Base-by-base conservation (phyloP, 2,113 vertebrate genomes). In the Lamprologus speciosus region DNA sequence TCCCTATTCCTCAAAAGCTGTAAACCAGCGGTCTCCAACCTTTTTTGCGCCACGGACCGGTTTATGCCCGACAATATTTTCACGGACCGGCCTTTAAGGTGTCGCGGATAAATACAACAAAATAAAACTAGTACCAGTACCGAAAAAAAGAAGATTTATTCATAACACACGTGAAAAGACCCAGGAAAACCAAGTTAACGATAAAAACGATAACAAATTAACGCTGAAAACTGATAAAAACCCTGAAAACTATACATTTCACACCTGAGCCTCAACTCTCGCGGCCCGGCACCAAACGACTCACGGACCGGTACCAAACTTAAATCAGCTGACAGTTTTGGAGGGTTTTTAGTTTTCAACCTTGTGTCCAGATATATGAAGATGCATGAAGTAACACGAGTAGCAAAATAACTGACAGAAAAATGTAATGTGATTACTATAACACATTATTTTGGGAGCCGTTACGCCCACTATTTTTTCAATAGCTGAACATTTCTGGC, bases 11-110 rank as follows among this genome's bases (percentile, higher is more conserved):
- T 65, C 60, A 65, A 65, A 54, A 65, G 10, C 33, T 65, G 31
- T 35, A 45, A 0, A 45, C 13, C 42, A 45, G 42, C 13, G 0
- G 13, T 7, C 42, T 1, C 42, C 42, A 45, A 45, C 6, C 13
- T 0, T 45, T 14, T 45, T 45, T 45, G 42, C 3, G 0, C 0
- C 42, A 45, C 3, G 42, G 42, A 45, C 42, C 2, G 3, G 1
- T 45, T 45, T 45, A 45, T 45, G 42, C 13, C 13, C 42, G 42
- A 45, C 13, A 45, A 4, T 45, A 45, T 45, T 45, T 45, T 45
- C 42, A 45, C 0, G 6, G 6, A 45, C 42, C 6, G 3, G 42
- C 42, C 13, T 45, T 14, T 45, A 45, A 45, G 42, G 42, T 0
- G 42, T 45, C 13, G 0, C 13, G 3, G 42, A 45, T 45, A 45